These are phyloP conservation scores for Ageneiosus marmoratus DNA, from an alignment of 2,113 vertebrate genomes.

Conservation along the genomic window DNA sequence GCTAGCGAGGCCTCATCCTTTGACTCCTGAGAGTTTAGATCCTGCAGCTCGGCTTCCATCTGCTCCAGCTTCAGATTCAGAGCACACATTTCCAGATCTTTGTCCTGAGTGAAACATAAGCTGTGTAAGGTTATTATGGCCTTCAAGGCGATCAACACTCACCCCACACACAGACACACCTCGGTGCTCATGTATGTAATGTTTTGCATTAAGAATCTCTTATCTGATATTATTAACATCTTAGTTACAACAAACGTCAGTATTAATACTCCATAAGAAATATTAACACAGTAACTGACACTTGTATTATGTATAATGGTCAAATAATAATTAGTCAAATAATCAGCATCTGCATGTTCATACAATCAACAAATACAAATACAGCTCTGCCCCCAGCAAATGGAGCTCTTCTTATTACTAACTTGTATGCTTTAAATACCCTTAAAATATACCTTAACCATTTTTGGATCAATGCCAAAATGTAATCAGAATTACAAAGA, in stretches of 20 bases:
- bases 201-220: not conserved
- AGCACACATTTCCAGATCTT: constrained; percentile 83
- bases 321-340: not conserved
- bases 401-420: not conserved
- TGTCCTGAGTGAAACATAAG: constrained; percentile 76
- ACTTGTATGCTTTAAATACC: not conserved
- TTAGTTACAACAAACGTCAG: not conserved
- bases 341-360: not conserved
- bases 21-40: constrained; percentile 92
- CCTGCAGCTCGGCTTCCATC: constrained; percentile 90
- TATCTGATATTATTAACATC: not conserved
- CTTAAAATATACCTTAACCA: not conserved
- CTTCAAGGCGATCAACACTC: not conserved
- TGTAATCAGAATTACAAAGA: not conserved
- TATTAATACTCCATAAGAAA: not conserved
- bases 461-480: not conserved
- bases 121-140: not conserved
- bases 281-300: not conserved
- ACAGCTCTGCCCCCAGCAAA: not conserved
- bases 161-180: not conserved
- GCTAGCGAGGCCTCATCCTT: constrained; percentile 93
- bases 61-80: constrained; percentile 85
- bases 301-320: not conserved
- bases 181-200: not conserved
- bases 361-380: not conserved